These are phyloP conservation scores for Cerastis rubricosa DNA, from an alignment of 2,888 invertebrate species.

Conservation along the genomic window DNA sequence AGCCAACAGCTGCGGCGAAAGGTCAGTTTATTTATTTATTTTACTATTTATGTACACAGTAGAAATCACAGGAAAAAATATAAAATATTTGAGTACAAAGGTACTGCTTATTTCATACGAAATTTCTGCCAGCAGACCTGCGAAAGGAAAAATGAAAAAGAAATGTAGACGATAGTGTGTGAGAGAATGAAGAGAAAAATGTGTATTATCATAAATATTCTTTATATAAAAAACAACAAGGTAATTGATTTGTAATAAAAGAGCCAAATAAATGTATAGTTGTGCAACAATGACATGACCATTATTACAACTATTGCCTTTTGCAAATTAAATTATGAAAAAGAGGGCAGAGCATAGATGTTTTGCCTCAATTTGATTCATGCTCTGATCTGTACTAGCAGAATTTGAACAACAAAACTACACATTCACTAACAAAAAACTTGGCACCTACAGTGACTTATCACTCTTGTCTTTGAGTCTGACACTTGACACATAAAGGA, in stretches of 20 bases:
- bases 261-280: too few relatives aligned
- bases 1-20: constrained; percentile 95
- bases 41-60: too few relatives aligned
- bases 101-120: too few relatives aligned
- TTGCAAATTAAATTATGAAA: background rate
- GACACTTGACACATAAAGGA: constrained; percentile 41
- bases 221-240: background rate
- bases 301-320: constrained; percentile 8
- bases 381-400: background rate
- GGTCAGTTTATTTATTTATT: constrained; percentile 83
- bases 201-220: background rate
- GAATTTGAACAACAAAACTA: background rate
- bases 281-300: too few relatives aligned
- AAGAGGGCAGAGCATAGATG: background rate
- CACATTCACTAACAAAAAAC: background rate
- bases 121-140: too few relatives aligned
- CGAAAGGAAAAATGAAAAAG: too few relatives aligned
- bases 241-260: background rate
- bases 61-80: too few relatives aligned
- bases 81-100: too few relatives aligned
- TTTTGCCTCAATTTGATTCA: background rate
- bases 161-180: too few relatives aligned
- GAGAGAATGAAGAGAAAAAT: too few relatives aligned
- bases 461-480: constrained; percentile 18
- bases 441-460: background rate